phyloP scores from a whole-genome alignment of 2,888 invertebrate genomes.

The Thera britannica region DNA sequence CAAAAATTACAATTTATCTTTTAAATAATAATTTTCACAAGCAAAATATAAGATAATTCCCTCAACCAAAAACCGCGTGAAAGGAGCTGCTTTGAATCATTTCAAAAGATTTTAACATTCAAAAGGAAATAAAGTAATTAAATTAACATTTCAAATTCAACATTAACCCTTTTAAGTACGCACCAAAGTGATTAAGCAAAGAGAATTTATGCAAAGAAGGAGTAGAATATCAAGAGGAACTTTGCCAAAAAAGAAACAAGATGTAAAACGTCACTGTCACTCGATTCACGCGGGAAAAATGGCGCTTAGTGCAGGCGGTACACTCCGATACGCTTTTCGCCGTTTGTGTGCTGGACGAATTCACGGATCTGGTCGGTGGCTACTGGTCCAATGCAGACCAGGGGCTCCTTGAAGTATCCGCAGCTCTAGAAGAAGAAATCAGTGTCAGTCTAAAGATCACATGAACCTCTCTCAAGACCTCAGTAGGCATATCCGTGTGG shows the following conservation, averaged over 20 bases:
- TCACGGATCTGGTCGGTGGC: conserved; percentile 90
- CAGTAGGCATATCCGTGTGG: too few relatives aligned
- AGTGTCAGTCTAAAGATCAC: too few relatives aligned
- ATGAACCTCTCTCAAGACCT: too few relatives aligned
- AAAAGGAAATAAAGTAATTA: conserved; percentile 9
- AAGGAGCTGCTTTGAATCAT: conserved; percentile 26
- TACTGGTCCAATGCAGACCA: conserved; percentile 94
- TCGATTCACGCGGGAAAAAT: conserved; percentile 18
- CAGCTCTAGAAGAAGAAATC: conserved; percentile 86
- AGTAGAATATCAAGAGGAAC: conserved; percentile 12
- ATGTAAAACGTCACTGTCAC: conserved; percentile 7
- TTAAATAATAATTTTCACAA: conserved; percentile 45
- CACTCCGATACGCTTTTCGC: conserved; percentile 91
- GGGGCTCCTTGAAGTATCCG: conserved; percentile 95
- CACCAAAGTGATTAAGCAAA: not conserved
- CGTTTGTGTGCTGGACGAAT: conserved; percentile 91
- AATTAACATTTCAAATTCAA: conserved; percentile 21
- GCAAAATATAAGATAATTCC: conserved; percentile 42
- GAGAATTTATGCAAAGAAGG: not conserved
- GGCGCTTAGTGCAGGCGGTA: conserved; percentile 79
- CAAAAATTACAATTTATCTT: conserved; percentile 43
- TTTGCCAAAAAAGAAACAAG: not conserved
- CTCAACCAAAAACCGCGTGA: conserved; percentile 15
- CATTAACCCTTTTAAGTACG: not conserved
- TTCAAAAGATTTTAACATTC: conserved; percentile 10